These are phyloP conservation scores for Mus spicilegus DNA, from an alignment of 2,113 vertebrate genomes.

Conservation along the genomic window DNA sequence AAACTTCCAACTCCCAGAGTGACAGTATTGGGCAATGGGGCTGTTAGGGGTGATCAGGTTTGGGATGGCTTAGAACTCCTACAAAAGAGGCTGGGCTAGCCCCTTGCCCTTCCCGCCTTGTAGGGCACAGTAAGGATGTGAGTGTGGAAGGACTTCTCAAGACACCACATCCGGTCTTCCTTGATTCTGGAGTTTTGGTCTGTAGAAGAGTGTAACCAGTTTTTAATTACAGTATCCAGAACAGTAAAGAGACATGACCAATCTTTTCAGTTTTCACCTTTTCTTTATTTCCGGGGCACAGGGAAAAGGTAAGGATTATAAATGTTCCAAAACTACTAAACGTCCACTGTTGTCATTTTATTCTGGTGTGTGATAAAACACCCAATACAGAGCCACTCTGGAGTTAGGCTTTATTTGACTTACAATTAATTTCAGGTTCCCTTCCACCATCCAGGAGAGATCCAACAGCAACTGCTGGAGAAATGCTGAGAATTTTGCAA, in stretches of 20 bases:
- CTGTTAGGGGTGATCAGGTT: neutral
- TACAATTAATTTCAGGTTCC: neutral
- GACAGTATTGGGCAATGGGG: neutral
- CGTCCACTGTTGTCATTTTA: neutral
- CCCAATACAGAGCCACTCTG: too few species aligned
- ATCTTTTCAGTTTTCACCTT: neutral
- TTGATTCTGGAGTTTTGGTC: neutral
- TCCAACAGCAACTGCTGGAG: neutral
- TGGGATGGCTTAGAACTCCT: neutral
- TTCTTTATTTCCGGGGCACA: too few species aligned
- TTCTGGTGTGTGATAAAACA: neutral
- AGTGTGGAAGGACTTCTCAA: too few species aligned
- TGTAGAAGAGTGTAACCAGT: neutral
- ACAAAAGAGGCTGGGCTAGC: neutral
- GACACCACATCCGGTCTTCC: neutral
- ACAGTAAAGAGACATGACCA: neutral
- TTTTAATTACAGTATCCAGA: neutral
- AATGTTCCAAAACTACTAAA: neutral
- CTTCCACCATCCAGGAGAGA: neutral
- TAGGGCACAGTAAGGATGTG: neutral
- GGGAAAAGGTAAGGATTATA: neutral
- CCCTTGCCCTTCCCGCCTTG: rapidly evolving
- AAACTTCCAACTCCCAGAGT: neutral
- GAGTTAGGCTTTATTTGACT: too few species aligned
- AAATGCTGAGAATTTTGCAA: neutral